Percentiles rank a stretch among this genome's conserved stretches.
phyloP scores from a whole-genome alignment of 1,140 invertebrate species.

The Drosophila kurseongensis region DNA sequence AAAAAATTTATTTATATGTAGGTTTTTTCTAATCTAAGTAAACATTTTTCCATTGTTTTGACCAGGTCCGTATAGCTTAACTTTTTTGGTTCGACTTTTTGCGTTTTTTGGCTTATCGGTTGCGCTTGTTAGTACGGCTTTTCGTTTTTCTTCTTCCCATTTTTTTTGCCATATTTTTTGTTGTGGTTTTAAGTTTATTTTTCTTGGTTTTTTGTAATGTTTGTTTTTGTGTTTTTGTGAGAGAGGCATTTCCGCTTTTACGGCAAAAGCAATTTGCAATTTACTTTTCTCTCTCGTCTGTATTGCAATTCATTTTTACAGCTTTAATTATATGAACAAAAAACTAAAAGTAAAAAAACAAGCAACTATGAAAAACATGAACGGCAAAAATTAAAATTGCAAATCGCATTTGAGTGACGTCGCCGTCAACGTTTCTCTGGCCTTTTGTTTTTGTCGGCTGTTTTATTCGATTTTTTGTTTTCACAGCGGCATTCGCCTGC shows the following conservation, averaged over 20 bases:
- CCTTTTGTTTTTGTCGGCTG: slow-evolving; percentile 78
- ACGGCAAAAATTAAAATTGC: slow-evolving; percentile 73
- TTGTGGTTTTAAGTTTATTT: slow-evolving; percentile 12
- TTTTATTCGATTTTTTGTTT: slow-evolving; percentile 83
- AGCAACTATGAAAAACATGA: slow-evolving; percentile 9
- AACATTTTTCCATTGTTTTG: background rate
- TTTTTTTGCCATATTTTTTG: slow-evolving; percentile 16
- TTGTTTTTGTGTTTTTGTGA: slow-evolving; percentile 18
- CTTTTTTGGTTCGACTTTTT: slow-evolving; percentile 19
- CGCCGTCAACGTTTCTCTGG: slow-evolving; percentile 33
- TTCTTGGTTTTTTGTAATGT: slow-evolving; percentile 20
- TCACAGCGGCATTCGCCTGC: slow-evolving; percentile 77
- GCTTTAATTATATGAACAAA: slow-evolving; percentile 71
- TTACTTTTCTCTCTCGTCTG: slow-evolving; percentile 38
- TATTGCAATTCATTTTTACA: slow-evolving; percentile 64
- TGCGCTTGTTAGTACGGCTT: slow-evolving; percentile 9
- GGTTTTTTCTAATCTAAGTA: background rate
- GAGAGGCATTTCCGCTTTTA: slow-evolving; percentile 64
- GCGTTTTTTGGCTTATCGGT: slow-evolving; percentile 2
- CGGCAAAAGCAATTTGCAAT: slow-evolving; percentile 67
- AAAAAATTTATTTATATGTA: background rate
- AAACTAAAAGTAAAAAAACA: slow-evolving; percentile 10
- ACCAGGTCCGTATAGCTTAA: background rate
- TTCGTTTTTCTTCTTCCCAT: slow-evolving; percentile 22
- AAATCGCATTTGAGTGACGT: slow-evolving; percentile 59